A percentile compares a stretch with the other conserved stretches of the same genome.
Evolutionary conservation across 2,113 vertebrate species (phyloP).

Genomic region (Cyanoderma ruficeps): DNA sequence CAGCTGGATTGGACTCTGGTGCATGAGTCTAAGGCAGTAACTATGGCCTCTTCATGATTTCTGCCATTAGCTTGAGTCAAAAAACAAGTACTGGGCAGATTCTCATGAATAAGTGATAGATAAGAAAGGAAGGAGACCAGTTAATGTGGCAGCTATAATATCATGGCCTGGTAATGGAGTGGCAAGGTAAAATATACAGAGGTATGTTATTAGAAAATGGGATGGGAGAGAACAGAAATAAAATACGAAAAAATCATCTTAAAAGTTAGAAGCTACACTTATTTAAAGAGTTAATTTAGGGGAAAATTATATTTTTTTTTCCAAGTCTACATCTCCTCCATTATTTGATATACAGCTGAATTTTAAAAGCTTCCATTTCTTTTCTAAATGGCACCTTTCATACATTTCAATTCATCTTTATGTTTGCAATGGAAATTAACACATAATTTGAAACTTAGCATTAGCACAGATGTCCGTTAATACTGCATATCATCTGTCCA

Average conservation of each 20-base stretch:
- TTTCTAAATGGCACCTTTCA: neutral
- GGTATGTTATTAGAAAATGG: neutral
- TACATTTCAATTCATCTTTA: neutral
- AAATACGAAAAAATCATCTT: neutral
- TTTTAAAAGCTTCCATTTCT: neutral
- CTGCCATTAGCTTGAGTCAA: neutral
- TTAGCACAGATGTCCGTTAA: neutral
- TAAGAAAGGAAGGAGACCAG: neutral
- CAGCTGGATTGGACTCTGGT: neutral
- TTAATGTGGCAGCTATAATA: neutral
- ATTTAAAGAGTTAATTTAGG: neutral
- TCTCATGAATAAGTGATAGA: neutral
- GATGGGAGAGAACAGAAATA: neutral
- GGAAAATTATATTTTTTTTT: neutral
- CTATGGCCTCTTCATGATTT: neutral
- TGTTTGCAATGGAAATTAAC: neutral
- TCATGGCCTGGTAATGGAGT: neutral
- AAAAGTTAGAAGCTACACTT: neutral
- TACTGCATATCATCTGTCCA: neutral
- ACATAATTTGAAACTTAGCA: neutral
- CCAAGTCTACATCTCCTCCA: neutral
- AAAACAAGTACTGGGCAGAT: neutral
- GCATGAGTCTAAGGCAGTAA: neutral
- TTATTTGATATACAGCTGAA: neutral
- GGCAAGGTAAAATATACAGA: neutral